Evolutionary conservation across 2,113 vertebrate species (phyloP).

Genomic region (Microtus ochrogaster): DNA sequence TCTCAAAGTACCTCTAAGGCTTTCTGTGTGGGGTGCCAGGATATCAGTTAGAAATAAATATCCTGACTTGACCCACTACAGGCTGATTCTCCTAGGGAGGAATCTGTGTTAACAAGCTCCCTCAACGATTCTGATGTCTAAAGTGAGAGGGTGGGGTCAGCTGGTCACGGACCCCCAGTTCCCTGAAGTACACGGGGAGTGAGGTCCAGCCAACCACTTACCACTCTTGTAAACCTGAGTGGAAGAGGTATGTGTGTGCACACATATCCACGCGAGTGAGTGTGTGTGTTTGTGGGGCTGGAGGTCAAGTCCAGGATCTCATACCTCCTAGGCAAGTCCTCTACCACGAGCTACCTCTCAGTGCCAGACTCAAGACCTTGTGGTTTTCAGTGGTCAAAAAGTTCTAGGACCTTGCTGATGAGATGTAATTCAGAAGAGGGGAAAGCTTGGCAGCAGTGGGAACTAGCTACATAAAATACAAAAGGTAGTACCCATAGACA

Average conservation of each 20-base stretch:
- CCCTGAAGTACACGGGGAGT: neutral
- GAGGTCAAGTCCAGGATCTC: neutral
- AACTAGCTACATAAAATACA: neutral
- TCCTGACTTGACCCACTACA: neutral
- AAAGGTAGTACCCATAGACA: neutral
- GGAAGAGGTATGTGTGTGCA: neutral
- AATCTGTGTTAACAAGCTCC: neutral
- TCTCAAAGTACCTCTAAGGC: neutral
- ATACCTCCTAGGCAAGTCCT: neutral
- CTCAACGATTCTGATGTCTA: neutral
- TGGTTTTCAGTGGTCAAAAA: neutral
- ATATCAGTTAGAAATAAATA: neutral
- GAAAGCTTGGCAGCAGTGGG: conserved; percentile 8
- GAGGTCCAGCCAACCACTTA: neutral
- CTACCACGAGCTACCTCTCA: neutral
- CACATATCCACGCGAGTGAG: too few species aligned
- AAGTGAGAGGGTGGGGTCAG: neutral
- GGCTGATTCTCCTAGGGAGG: neutral
- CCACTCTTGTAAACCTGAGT: neutral
- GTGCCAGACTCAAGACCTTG: neutral
- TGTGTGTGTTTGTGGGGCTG: neutral
- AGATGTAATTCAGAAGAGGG: neutral
- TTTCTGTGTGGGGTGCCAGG: neutral
- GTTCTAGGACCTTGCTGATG: neutral
- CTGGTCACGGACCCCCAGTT: neutral